Evolutionary conservation across 64 coral and sea anemone species (phyloP).

Genomic region (Acropora yongei): DNA sequence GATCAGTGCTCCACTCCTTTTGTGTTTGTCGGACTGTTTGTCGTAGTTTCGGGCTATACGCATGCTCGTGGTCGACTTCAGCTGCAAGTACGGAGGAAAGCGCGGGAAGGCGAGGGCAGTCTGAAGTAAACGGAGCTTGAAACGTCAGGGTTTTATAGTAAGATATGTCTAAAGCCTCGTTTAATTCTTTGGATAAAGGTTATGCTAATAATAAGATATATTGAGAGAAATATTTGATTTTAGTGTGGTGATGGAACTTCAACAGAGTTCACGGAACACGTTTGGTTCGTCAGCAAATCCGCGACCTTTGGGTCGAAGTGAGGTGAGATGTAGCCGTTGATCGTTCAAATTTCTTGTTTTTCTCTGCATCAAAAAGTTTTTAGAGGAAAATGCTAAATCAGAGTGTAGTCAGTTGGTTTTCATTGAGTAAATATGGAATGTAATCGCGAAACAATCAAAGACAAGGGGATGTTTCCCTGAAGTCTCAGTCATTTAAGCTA

Average conservation of each 20-base stretch:
- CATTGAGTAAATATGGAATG: too few species aligned
- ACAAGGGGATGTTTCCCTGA: too few species aligned
- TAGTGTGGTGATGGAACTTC: background rate
- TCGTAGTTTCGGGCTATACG: background rate
- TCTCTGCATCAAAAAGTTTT: background rate
- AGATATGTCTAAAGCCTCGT: too few species aligned
- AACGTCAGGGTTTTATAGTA: too few species aligned
- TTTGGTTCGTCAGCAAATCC: background rate
- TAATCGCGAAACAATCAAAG: too few species aligned
- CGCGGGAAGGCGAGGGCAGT: conserved; percentile 22
- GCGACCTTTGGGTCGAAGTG: conserved; percentile 1
- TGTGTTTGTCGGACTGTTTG: too few species aligned
- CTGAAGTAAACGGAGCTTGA: too few species aligned
- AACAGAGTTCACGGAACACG: background rate
- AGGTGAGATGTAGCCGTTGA: conserved; percentile 6
- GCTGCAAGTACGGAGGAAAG: too few species aligned
- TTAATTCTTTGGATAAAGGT: too few species aligned
- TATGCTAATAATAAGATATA: background rate
- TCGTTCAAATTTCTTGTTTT: background rate
- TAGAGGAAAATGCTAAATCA: background rate
- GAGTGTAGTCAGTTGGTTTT: background rate
- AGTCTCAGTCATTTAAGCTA: too few species aligned
- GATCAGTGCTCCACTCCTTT: too few species aligned
- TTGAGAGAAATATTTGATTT: background rate
- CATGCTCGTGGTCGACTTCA: background rate